Evolutionary conservation across 2,797 vertebrate species (phyloP), one percentile per base, ranked within the genome.

Genomic region (Zenarchopterus dispar): DNA sequence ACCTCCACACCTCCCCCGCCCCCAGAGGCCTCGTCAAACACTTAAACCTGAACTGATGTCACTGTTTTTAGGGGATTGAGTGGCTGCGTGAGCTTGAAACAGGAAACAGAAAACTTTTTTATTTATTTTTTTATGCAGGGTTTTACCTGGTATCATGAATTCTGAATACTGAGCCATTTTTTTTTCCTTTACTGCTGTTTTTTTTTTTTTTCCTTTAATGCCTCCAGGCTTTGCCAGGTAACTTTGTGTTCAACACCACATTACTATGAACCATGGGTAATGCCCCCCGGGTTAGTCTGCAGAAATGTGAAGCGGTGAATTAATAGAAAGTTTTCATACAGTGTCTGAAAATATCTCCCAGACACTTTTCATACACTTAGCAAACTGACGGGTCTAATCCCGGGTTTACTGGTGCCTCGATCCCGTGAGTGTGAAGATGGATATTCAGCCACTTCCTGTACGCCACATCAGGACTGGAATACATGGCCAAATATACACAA

Each of bases 211-310:
- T 22, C n/a, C 31, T 36, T 23, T 45, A 4, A 24, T 4, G 3
- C 31, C 61, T 54, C 44, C 4, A 45, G 51, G 61, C 43, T 54
- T 33, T 42, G 15, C 41, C 50, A 44, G 19, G n/a, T 56, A 15
- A 48, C 47, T 50, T 31, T 1, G 0, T 44, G 24, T 57, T 36
- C 18, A 52, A 46, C 42, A 17, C 36, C 63, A 50, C 39, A 11
- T 9, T 7, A 3, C 28, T 39, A 10, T 36, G 55, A 58, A 19
- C 48, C 52, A 2, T 36, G 64, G 28, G 48, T 52, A 45, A 45
- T 46, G 61, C 51, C 43, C 63, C 24, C 19, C 31, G 46, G 63
- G 24, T 22, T 39, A 23, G 19, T 36, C 18, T 43, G 17, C 41
- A 52, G 22, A 24, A 45, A 53, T 46, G 13, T 9, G 26, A 47